Conservation (phyloP, 1,140 invertebrate genomes). For the Drosophila orosa region DNA sequence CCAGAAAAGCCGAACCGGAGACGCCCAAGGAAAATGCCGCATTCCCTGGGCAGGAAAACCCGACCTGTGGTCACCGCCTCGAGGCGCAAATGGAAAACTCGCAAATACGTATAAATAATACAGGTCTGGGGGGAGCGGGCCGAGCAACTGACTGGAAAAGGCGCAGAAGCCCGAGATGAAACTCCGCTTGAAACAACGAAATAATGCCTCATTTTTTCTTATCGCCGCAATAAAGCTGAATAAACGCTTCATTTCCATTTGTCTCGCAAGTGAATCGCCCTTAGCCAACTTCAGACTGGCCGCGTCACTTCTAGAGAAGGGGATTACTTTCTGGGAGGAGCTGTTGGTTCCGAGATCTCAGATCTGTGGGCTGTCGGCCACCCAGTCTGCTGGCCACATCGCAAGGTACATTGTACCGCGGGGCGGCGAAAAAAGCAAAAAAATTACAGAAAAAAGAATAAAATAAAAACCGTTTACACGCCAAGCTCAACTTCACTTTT, state of each 20-base stretch:
- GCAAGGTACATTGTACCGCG: conserved; percentile 45
- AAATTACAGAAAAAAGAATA: conserved; percentile 38
- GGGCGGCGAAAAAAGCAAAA: conserved; percentile 11
- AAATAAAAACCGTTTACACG: conserved; percentile 78
- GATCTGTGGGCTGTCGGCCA: conserved; percentile 49
- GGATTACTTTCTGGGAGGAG: conserved; percentile 24
- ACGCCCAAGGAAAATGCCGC: conserved; percentile 74
- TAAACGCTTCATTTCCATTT: conserved; percentile 84
- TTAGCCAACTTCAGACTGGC: conserved; percentile 65
- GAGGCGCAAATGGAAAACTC: conserved; percentile 59
- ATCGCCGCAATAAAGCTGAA: conserved; percentile 83
- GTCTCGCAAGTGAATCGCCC: conserved; percentile 75
- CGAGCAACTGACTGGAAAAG: conserved; percentile 17
- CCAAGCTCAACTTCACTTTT: conserved; percentile 62
- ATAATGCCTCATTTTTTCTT: conserved; percentile 83
- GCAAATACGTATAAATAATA: conserved; percentile 65
- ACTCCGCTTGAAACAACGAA: conserved; percentile 73
- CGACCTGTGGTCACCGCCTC: conserved; percentile 73
- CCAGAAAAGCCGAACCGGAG: conserved; percentile 55
- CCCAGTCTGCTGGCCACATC: conserved; percentile 68
- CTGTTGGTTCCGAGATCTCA: conserved; percentile 7
- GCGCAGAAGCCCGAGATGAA: conserved; percentile 34
- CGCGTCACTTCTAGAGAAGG: conserved; percentile 58
- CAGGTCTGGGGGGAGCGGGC: conserved; percentile 6
- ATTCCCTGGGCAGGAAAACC: conserved; percentile 55